phyloP scores from a whole-genome alignment of 1,140 invertebrate species.

The Anoplophora glabripennis region DNA sequence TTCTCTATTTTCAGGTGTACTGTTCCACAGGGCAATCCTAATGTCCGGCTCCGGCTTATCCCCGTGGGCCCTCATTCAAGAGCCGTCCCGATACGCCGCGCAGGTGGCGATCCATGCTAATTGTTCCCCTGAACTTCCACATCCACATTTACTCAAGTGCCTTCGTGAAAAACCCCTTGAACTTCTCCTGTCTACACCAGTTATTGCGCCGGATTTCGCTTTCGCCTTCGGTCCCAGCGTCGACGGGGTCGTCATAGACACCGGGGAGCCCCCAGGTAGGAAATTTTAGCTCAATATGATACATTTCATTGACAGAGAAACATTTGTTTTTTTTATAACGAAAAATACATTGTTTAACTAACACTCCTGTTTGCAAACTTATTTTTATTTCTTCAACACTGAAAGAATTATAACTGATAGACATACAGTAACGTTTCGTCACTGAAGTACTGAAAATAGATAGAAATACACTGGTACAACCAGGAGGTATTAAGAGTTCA shows the following conservation, averaged over 20 bases:
- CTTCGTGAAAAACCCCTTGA: slow-evolving; percentile 76
- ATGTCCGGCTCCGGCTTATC: slow-evolving; percentile 94
- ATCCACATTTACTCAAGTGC: slow-evolving; percentile 77
- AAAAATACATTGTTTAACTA: too few relatives aligned
- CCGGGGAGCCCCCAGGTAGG: slow-evolving; percentile 59
- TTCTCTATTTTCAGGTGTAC: slow-evolving; percentile 62
- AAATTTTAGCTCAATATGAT: background rate
- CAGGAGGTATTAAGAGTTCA: too few relatives aligned
- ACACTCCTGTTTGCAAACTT: too few relatives aligned
- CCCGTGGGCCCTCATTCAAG: slow-evolving; percentile 87
- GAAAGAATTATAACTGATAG: too few relatives aligned
- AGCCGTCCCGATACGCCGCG: slow-evolving; percentile 81
- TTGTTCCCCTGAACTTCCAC: slow-evolving; percentile 74
- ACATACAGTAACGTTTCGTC: too few relatives aligned
- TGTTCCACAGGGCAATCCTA: slow-evolving; percentile 91
- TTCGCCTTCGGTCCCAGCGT: slow-evolving; percentile 87
- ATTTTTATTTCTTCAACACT: too few relatives aligned
- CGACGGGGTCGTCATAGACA: slow-evolving; percentile 87
- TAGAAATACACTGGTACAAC: too few relatives aligned
- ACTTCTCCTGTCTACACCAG: slow-evolving; percentile 68
- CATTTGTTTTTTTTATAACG: too few relatives aligned
- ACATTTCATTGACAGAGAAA: too few relatives aligned
- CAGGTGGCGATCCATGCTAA: slow-evolving; percentile 84
- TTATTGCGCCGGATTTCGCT: slow-evolving; percentile 77
- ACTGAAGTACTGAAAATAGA: too few relatives aligned